Evolutionary conservation across 2,113 vertebrate genomes (phyloP).

Genomic region (Crotophaga sulcirostris): DNA sequence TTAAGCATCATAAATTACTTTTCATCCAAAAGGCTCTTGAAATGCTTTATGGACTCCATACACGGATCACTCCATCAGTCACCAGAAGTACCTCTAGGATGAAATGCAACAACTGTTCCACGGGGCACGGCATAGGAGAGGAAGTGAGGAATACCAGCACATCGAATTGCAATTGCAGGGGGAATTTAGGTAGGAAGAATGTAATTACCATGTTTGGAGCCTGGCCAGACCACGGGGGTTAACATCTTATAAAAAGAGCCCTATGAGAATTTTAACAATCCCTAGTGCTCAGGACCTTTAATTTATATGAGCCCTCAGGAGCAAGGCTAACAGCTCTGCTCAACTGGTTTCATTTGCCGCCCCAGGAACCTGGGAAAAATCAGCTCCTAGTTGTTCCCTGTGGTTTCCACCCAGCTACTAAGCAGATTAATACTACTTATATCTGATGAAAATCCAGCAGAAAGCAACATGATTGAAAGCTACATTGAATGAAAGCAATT

Average conservation of each 20-base stretch:
- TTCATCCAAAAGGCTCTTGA: conserved; percentile 38
- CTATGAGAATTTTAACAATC: conserved; percentile 69
- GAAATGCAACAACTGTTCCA: conserved; percentile 70
- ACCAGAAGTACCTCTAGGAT: conserved; percentile 59
- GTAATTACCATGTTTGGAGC: conserved; percentile 69
- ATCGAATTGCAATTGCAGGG: conserved; percentile 73
- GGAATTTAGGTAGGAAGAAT: conserved; percentile 76
- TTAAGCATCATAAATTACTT: neutral
- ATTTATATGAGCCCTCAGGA: conserved; percentile 50
- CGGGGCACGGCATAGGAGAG: conserved; percentile 33
- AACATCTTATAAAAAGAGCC: conserved; percentile 63
- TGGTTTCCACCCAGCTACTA: neutral
- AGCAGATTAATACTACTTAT: neutral
- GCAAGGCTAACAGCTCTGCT: conserved; percentile 32
- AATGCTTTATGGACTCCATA: conserved; percentile 2
- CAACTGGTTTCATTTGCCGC: neutral
- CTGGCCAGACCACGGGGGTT: conserved; percentile 58
- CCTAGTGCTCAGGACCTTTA: conserved; percentile 34
- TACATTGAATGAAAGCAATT: neutral
- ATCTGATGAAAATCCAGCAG: neutral
- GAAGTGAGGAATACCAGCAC: conserved; percentile 73
- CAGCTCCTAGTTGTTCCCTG: neutral
- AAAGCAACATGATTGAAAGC: neutral
- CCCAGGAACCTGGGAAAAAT: neutral
- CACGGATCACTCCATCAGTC: conserved; percentile 53